Base-by-base conservation (phyloP, 2,888 invertebrate species). In the Geotrupes spiniger region DNA sequence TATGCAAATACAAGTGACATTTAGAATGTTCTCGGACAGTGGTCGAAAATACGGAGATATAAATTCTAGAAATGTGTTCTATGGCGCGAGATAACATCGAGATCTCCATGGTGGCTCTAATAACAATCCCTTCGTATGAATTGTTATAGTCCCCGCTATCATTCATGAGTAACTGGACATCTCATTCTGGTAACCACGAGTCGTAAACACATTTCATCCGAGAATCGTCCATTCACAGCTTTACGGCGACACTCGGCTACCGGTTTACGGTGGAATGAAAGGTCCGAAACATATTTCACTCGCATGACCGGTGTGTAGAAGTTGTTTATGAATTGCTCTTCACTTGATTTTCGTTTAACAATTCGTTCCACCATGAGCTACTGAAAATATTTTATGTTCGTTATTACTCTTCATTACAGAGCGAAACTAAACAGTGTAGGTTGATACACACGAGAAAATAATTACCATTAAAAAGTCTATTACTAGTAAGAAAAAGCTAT, bases 31-130 rank as follows among this genome's bases (percentile, higher is more conserved):
- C 14, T 25, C 26, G 46, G 48, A 42, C 47, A 47, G 50, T 44
- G 43, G 49, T 48, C 47, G 50, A 46, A 50, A 53, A 43, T 43
- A 46, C 26, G 47, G 45, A 39, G 42, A 42, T 63, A 66, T 69
- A 67, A 70, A 68, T 63, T 66, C 63, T 63, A 61, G 58, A 68
- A 68, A 68, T 68, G 65, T 63, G 63, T 64, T 65, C 64, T 62
- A 61, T 64, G 63, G 51, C 50, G 41, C 46, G 47, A 67, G 68
- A 69, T 69, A 69, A 63, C 59, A 70, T 69, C 69, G 61, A 56
- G 60, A 64, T 62, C 66, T 62, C 62, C 64, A 60, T 61, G 66
- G 68, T 66, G 67, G 67, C 64, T 54, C 61, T 59, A 62, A 63
- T 65, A 62, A 64, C 65, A 59, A 64, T 64, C 63, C 63, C 57